Conservation (phyloP, 1,140 invertebrate species). For the Solen grandis region DNA sequence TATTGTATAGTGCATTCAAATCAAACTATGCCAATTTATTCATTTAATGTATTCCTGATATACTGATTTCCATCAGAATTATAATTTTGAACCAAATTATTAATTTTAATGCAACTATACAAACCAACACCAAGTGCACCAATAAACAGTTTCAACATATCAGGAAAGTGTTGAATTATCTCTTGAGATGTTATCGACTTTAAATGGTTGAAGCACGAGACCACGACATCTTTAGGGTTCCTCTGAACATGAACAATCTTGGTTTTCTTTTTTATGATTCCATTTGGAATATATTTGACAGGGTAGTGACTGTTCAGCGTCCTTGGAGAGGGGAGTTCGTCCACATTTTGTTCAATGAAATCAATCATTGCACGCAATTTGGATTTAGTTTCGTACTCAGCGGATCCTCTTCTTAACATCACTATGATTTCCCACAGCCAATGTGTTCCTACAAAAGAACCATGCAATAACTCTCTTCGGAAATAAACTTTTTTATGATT, state of each 20-base stretch:
- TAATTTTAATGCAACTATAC: neutral
- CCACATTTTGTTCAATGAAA: neutral
- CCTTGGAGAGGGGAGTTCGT: constrained; percentile 15
- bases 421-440: constrained; percentile 45
- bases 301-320: constrained; percentile 31
- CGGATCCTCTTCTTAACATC: constrained; percentile 20
- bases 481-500: too few relatives aligned
- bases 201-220: constrained; percentile 19
- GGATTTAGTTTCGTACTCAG: constrained; percentile 33
- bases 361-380: constrained; percentile 36
- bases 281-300: constrained; percentile 5
- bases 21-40: too few relatives aligned
- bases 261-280: constrained; percentile 15
- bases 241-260: constrained; percentile 45
- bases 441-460: constrained; percentile 21
- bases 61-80: neutral
- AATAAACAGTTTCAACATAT: neutral
- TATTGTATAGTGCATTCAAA: too few relatives aligned
- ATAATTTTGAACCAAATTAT: neutral
- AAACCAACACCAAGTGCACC: constrained; percentile 7
- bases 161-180: neutral
- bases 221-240: constrained; percentile 45
- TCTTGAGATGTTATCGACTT: neutral
- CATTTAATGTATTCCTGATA: neutral
- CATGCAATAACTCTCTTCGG: too few relatives aligned